Percentiles rank a stretch among this genome's conserved stretches.
Evolutionary conservation across 2,113 vertebrate genomes (phyloP).

Genomic region (Catharus fuscescens): DNA sequence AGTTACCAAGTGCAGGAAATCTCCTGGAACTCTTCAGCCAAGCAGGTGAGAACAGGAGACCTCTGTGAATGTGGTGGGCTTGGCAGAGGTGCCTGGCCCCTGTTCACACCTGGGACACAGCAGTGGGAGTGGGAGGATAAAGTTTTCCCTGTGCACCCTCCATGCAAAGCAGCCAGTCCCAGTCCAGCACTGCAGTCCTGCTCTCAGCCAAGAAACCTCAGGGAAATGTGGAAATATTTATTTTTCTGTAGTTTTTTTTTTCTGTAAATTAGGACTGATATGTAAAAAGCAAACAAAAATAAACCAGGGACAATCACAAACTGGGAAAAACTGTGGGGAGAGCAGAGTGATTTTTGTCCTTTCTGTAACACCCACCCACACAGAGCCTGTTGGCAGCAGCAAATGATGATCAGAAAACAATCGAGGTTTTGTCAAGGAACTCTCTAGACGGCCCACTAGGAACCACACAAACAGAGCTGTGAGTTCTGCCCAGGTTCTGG

Average conservation of each 20-base stretch:
- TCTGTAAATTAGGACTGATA: neutral
- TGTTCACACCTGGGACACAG: neutral
- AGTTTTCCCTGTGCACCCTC: neutral
- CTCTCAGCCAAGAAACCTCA: neutral
- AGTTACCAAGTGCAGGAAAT: neutral
- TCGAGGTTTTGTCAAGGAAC: neutral
- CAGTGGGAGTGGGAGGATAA: neutral
- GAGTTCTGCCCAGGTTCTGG: neutral
- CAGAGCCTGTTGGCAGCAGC: neutral
- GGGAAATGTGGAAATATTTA: neutral
- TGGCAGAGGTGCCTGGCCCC: neutral
- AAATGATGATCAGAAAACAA: neutral
- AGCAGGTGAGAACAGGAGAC: fast-evolving
- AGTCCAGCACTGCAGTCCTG: neutral
- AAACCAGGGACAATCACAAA: neutral
- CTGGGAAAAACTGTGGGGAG: neutral
- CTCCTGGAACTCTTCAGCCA: neutral
- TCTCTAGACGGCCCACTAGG: neutral
- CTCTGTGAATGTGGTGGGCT: neutral
- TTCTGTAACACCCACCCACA: neutral
- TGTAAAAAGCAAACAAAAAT: neutral
- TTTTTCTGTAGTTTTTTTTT: neutral
- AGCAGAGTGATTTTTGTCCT: neutral
- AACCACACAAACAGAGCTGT: fast-evolving
- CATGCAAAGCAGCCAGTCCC: neutral